Conservation (phyloP, 1,140 invertebrate species). For the Stenopsyche tienmushanensis region DNA sequence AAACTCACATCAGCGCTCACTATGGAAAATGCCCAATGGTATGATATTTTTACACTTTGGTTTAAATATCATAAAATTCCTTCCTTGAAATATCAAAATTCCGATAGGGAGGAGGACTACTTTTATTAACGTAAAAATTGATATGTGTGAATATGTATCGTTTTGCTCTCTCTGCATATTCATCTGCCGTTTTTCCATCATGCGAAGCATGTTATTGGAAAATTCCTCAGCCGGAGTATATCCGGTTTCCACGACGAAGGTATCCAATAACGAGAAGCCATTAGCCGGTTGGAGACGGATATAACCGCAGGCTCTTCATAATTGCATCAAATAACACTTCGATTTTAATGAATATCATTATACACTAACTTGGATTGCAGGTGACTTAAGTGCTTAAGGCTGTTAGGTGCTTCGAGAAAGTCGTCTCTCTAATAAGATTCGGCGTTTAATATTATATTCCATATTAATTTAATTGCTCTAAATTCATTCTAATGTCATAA, state of each 20-base stretch:
- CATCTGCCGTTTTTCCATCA: constrained; percentile 36
- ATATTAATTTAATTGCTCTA: no score
- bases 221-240: constrained; percentile 33
- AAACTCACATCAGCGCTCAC: neutral
- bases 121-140: constrained; percentile 7
- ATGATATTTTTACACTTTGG: neutral
- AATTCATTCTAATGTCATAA: no score
- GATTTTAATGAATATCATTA: constrained; percentile 40
- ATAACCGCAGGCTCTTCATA: constrained; percentile 39
- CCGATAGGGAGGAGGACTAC: no score
- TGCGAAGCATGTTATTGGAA: constrained; percentile 38
- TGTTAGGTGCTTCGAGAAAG: no score
- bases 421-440: no score
- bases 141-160: constrained; percentile 10
- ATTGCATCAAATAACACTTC: constrained; percentile 41
- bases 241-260: constrained; percentile 15
- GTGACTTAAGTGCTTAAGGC: neutral
- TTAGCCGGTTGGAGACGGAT: constrained; percentile 30
- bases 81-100: neutral
- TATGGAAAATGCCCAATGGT: neutral
- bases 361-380: neutral
- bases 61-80: neutral
- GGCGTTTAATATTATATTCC: no score
- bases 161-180: constrained; percentile 10
- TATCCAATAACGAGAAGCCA: constrained; percentile 36